Evolutionary conservation across 2,888 invertebrate species (phyloP).

Genomic region (Mystacides longicornis): DNA sequence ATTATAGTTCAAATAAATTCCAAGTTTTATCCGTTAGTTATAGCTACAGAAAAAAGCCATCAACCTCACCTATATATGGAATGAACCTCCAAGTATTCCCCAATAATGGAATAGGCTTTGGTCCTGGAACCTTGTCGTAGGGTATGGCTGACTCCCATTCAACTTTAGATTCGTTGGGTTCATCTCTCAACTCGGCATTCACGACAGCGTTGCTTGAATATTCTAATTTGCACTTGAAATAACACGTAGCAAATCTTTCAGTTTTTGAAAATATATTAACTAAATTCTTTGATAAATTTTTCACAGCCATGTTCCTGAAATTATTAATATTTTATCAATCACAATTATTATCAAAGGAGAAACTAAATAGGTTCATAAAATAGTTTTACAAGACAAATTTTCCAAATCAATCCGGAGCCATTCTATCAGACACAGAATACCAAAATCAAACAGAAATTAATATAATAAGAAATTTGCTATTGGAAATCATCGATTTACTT

Average conservation of each 20-base stretch:
- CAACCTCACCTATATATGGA: slow-evolving; percentile 50
- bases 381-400: no score
- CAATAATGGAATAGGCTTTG: slow-evolving; percentile 50
- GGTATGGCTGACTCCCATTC: slow-evolving; percentile 33
- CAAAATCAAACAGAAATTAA: no score
- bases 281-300: not conserved
- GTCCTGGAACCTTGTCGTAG: slow-evolving; percentile 54
- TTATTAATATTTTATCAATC: no score
- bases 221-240: not conserved
- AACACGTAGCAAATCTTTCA: not conserved
- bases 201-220: not conserved
- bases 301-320: not conserved
- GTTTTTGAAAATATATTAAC: not conserved
- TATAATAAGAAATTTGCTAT: no score
- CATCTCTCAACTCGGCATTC: not conserved
- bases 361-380: no score
- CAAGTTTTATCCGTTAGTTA: no score
- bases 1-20: no score
- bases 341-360: no score
- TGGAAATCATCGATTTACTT: no score
- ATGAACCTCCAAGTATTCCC: slow-evolving; percentile 58
- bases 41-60: not conserved
- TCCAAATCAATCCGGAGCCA: no score
- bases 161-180: not conserved
- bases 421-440: no score